These are phyloP conservation scores for Oryctes rhinoceros DNA, from an alignment of 1,140 invertebrate species.

Conservation along the genomic window DNA sequence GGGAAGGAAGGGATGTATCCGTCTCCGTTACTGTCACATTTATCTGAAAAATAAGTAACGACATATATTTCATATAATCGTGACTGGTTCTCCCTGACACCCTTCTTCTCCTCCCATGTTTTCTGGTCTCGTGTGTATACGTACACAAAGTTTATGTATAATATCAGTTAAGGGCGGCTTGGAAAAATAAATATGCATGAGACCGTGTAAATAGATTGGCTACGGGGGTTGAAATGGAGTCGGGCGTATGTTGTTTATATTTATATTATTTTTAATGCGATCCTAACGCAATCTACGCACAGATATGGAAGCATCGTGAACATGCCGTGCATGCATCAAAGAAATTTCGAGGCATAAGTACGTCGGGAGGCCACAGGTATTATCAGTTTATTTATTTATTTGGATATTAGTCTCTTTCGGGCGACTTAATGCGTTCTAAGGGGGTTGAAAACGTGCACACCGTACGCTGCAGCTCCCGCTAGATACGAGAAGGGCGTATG, in stretches of 20 bases:
- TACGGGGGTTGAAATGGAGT: conserved; percentile 8
- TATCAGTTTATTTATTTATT: not conserved
- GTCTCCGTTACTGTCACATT: not conserved
- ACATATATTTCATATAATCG: not conserved
- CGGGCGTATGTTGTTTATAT: not conserved
- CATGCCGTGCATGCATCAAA: not conserved
- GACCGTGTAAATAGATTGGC: conserved; percentile 8
- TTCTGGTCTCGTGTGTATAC: not conserved
- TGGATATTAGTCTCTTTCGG: not conserved
- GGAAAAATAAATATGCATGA: conserved; percentile 11
- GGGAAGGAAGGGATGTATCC: not conserved
- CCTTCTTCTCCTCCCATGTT: not conserved
- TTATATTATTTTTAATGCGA: conserved; percentile 4
- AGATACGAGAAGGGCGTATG: not conserved
- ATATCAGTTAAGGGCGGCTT: conserved; percentile 13
- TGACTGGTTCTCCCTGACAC: not conserved
- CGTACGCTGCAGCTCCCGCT: not conserved
- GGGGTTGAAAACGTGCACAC: not conserved
- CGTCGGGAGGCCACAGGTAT: not conserved
- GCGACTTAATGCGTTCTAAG: not conserved
- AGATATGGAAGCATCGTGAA: not conserved
- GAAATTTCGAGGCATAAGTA: not conserved
- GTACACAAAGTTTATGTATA: not conserved
- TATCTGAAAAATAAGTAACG: conserved; percentile 2
- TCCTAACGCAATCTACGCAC: not conserved